Base-by-base conservation (phyloP, 2,797 vertebrate genomes). In the Sebastes trivittatus region DNA sequence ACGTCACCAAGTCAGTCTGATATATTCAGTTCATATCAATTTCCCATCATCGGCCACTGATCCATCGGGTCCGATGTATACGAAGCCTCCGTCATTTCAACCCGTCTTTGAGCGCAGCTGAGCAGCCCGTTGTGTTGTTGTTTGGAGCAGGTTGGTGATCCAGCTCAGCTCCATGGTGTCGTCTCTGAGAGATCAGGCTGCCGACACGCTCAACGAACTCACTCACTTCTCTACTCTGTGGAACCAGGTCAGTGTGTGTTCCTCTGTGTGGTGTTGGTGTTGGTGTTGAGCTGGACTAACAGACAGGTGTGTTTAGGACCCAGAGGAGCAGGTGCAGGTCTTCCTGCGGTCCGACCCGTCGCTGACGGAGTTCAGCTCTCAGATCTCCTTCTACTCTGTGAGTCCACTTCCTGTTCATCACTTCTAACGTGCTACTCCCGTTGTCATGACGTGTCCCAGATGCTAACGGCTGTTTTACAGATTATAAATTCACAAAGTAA, bases 321-420 rank as follows among this genome's bases (percentile, higher is more conserved):
- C 95, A 49, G 94, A 96, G 84, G 95, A 97, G 89, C 94, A 96
- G 87, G 87, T 97, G 20, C 94, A 94, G 80, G 80, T 75, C 14
- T 97, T 97, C 90, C 72, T 96, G 69, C 94, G 94, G 84, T 92
- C 88, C 42, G 85, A 93, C 34, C 96, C 96, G 49, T 94, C 95
- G 3, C 93, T 95, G 70, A 85, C 93, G 2, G 96, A 97, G 90
- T 97, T 97, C 93, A 95, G 94, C 85, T 77, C 85, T 82, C 95
- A 97, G 83, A 95, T 97, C 73, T 89, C 79, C 49, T 87, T 89
- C 78, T 97, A 97, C 92, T 96, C 95, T 27, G 97, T 97, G 95
- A 94, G 96, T 95, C 30, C 25, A 32, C 13, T 6, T 62, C n/a
- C 55, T 36, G 30, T 34, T 11, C 2, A 2, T 0, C 60, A 29